Evolutionary conservation across 2,113 vertebrate genomes (phyloP).

Genomic region (Neolamprologus caudopunctatus): DNA sequence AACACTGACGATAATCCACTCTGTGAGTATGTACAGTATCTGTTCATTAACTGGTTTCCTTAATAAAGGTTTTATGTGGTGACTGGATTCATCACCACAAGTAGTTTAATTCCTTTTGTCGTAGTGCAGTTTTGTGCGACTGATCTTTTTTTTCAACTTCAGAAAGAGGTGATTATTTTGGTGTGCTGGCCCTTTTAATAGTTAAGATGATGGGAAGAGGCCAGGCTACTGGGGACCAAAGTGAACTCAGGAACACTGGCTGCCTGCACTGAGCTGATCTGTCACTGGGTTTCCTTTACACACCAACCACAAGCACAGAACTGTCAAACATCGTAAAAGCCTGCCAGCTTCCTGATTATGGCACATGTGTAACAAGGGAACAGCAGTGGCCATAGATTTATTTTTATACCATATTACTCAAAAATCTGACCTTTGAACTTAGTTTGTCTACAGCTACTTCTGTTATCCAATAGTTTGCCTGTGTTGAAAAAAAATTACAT

Average conservation of each 20-base stretch:
- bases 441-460: not conserved
- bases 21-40: constrained; percentile 25
- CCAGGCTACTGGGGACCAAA: not conserved
- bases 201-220: not conserved
- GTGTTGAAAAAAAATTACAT: not conserved
- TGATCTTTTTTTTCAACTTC: not conserved
- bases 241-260: constrained; percentile 23
- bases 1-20: not conserved
- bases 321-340: constrained; percentile 47
- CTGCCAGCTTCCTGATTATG: constrained; percentile 48
- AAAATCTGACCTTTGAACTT: not conserved
- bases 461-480: not conserved
- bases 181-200: not conserved
- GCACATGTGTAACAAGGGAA: not conserved
- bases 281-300: constrained; percentile 68
- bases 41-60: constrained; percentile 11
- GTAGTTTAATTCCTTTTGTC: not conserved
- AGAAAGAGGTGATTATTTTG: not conserved
- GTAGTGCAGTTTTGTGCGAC: not conserved
- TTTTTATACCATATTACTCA: not conserved
- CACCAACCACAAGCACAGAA: constrained; percentile 38
- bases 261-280: constrained; percentile 68
- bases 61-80: constrained; percentile 57
- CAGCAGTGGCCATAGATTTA: not conserved
- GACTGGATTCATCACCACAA: constrained; percentile 33